Evolutionary conservation across 1,140 invertebrate genomes (phyloP), one percentile per base, ranked within the genome.

Genomic region (Ephestia elutella): DNA sequence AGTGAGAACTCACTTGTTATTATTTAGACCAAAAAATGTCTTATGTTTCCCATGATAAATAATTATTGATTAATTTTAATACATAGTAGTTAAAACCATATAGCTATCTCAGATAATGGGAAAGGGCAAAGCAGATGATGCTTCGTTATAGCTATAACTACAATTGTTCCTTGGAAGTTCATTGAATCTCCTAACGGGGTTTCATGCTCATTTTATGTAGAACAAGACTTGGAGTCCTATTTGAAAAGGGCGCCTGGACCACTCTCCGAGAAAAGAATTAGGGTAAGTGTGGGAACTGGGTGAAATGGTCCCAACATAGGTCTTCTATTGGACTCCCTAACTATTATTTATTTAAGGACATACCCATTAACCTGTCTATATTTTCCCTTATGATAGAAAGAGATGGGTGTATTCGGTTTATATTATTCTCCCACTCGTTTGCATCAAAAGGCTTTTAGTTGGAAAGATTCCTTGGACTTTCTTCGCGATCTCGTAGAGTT

Each of bases 191-290:
- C n/a, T n/a, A n/a, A n/a, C n/a, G n/a, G n/a, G n/a, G n/a, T n/a
- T n/a, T n/a, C n/a, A n/a, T n/a, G n/a, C n/a, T n/a, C n/a, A n/a
- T 25, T 25, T 25, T 3, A 25, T 25, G 21, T 25, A 9, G 97
- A 98, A 64, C 94, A 95, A 74, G 96, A 98, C 86, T 87, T 98
- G 17, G 92, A 94, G 13, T 93, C 93, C 2, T 96, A 93, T 74
- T 92, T 99, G 48, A 93, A 95, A 59, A 91, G 91, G 49, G 92
- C 93, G 60, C 93, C 94, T 7, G 90, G 92, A 53, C 91, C 93
- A 3, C 90, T 97, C 15, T 91, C 93, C 5, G 82, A 91, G 10
- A 87, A 92, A 50, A 91, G 92, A 71, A 93, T 97, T 17, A 93
- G 93, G 89, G 94, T 95, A 64, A 63, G 62, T 60, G 19, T 53